Percentiles rank a stretch among this genome's conserved stretches.
Conservation (phyloP, 2,113 vertebrate genomes). For the Odontophorus gujanensis region DNA sequence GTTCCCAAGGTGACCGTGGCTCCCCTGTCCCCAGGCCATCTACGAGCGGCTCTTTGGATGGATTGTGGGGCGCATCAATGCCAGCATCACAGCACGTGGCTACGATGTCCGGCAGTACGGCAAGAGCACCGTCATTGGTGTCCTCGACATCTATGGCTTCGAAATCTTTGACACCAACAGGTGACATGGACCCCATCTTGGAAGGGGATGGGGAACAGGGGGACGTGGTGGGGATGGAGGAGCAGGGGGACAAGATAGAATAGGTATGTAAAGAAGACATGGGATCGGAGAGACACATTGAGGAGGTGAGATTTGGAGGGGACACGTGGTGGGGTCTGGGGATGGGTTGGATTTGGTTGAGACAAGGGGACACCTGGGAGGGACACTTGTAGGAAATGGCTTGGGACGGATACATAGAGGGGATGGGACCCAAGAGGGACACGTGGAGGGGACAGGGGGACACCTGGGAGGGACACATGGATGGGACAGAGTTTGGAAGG, state of each 20-base stretch:
- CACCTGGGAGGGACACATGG: not conserved
- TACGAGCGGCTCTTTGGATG: conserved; percentile 93
- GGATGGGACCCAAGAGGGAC: not conserved
- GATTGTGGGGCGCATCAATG: conserved; percentile 90
- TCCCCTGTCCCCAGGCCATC: conserved; percentile 74
- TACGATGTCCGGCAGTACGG: conserved; percentile 88
- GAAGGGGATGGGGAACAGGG: too few species aligned
- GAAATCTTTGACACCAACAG: conserved; percentile 96
- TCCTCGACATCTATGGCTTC: conserved; percentile 95
- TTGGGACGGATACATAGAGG: not conserved
- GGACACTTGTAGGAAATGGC: not conserved
- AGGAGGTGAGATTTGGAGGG: not conserved
- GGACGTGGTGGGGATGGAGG: not conserved
- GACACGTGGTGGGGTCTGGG: accelerated
- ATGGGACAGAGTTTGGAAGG: not conserved
- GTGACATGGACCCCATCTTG: conserved; percentile 53
- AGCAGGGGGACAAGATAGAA: not conserved
- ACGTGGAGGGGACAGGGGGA: too few species aligned
- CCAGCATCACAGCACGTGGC: conserved; percentile 83
- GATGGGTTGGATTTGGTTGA: too few species aligned
- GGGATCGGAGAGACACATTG: too few species aligned
- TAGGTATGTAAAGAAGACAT: not conserved
- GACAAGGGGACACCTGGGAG: not conserved
- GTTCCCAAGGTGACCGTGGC: not conserved
- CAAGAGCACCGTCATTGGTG: conserved; percentile 93